Evolutionary conservation across 2,888 invertebrate species (phyloP), one percentile per base, ranked within the genome.

Genomic region (Andrena camellia): DNA sequence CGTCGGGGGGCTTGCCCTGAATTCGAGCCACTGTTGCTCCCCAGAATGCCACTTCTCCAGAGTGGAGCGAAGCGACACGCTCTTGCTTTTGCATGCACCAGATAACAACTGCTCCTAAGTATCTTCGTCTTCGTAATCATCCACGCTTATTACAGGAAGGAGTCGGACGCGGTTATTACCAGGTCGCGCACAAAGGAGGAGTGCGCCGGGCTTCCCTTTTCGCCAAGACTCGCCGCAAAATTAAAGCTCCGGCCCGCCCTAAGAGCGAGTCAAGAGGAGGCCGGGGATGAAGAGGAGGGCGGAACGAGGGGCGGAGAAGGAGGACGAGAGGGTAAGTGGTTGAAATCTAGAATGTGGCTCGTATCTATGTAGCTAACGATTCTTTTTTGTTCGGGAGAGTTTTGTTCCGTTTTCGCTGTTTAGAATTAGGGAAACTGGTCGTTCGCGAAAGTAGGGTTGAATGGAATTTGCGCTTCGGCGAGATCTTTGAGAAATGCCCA

Each of bases 121-220:
- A 80, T 88, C 85, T 76, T 71, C 88, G 78, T 80, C 86, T 78
- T 69, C 78, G 78, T 86, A 88, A 86, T 88, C 78, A 86, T 84
- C 88, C 77, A 66, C 76, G 80, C 85, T 86, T 83, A 88, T 88
- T 86, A 86, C 82, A 67, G 67, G 77, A 74, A 78, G 64, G 64
- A 84, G 80, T 50, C 73, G 71, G 83, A 76, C 76, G 70, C 60
- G 81, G 78, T 88, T 88, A 86, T 88, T 88, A 88, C 71, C 76
- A 23, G 74, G 4, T 62, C 20, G 64, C 63, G 82, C 81, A 88
- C 78, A 85, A 74, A 63, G 62, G 64, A 33, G 75, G 70, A 62
- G 64, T 26, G 66, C 42, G 66, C 42, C 52, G 69, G 77, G 81
- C 83, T 78, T 81, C 70, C 76, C 72, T 83, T 86, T 81, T 83